These are phyloP conservation scores for Lasiommata megera DNA, from an alignment of 2,888 invertebrate species.

Conservation along the genomic window DNA sequence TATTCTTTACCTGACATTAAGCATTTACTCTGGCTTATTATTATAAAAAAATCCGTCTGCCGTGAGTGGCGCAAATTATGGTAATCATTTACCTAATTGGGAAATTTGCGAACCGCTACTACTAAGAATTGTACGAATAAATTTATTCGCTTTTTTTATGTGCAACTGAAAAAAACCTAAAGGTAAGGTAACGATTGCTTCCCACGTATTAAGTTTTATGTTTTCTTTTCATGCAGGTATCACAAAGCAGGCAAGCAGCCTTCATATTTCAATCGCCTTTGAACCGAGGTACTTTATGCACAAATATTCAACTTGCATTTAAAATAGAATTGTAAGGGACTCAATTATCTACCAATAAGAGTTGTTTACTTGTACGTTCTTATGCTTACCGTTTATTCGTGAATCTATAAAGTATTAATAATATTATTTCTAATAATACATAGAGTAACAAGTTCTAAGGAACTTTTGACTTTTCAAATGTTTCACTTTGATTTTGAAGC, in stretches of 20 bases:
- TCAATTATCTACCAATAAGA: no score
- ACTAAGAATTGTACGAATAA: slow-evolving; percentile 10
- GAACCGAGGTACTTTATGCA: background rate
- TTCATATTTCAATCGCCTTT: background rate
- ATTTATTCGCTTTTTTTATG: slow-evolving; percentile 4
- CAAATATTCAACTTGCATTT: no score
- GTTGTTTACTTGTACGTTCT: no score
- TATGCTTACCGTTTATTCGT: no score
- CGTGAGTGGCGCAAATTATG: slow-evolving; percentile 17
- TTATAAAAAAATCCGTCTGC: slow-evolving; percentile 3
- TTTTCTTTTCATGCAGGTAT: background rate
- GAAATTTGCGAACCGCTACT: slow-evolving; percentile 13
- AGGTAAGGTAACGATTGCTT: background rate
- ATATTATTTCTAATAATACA: no score
- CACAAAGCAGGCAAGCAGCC: background rate
- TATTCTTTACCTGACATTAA: no score
- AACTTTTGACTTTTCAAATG: no score
- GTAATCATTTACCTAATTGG: slow-evolving; percentile 21
- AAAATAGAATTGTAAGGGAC: no score
- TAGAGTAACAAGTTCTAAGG: no score
- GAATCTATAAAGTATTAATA: no score
- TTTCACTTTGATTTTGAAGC: no score
- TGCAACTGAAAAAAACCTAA: background rate
- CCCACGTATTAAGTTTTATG: slow-evolving; percentile 1
- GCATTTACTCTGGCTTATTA: background rate